phyloP scores from a whole-genome alignment of 2,797 vertebrate genomes.

The Labroides dimidiatus region DNA sequence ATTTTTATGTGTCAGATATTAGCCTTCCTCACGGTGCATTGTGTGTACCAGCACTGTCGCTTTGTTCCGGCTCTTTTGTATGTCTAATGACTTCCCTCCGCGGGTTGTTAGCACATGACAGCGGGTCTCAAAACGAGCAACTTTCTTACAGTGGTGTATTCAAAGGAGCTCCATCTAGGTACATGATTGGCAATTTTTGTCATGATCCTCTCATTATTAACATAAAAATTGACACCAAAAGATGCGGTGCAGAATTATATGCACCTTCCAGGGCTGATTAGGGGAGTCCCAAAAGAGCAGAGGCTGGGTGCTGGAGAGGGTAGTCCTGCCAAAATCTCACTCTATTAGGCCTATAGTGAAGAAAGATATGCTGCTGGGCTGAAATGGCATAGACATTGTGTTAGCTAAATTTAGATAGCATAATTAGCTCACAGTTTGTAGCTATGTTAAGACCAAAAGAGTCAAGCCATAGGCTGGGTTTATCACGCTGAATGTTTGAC shows the following conservation, averaged over 20 bases:
- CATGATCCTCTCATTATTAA: conserved; percentile 99
- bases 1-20: conserved; percentile 89
- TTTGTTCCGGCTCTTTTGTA: conserved; percentile 98
- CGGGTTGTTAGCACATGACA: conserved; percentile 99
- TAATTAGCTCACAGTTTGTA: conserved; percentile 54
- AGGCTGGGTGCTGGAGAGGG: conserved; percentile 79
- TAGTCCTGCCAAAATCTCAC: conserved; percentile 73
- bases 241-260: conserved; percentile 91
- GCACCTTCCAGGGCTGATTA: conserved; percentile 92
- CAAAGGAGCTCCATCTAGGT: conserved; percentile 99
- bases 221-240: conserved; percentile 98
- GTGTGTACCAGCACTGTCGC: conserved; percentile 94
- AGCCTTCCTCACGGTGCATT: conserved; percentile 91
- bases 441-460: conserved; percentile 18
- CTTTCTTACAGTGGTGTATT: conserved; percentile 96
- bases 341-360: conserved; percentile 71
- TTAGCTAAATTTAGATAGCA: conserved; percentile 56
- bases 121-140: conserved; percentile 98
- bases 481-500: conserved; percentile 9
- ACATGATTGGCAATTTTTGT: conserved; percentile 99
- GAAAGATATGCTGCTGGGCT: conserved; percentile 64
- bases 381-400: conserved; percentile 43
- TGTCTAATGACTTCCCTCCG: conserved; percentile 99
- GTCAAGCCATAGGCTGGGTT: conserved; percentile 30
- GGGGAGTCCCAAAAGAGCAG: conserved; percentile 89